phyloP scores from a whole-genome alignment of 2,888 invertebrate genomes.

The Gordius sp. region DNA sequence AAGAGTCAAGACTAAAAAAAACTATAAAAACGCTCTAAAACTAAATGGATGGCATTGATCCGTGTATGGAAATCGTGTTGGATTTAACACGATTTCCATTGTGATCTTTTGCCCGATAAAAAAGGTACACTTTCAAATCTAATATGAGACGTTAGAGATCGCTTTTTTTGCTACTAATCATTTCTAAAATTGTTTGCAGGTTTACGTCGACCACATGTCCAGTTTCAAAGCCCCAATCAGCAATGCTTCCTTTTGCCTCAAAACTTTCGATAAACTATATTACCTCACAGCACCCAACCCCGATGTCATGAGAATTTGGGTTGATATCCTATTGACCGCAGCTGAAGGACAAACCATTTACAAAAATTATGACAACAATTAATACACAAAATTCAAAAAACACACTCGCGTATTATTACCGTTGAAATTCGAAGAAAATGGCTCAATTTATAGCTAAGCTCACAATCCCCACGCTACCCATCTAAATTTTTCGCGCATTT shows the following conservation, averaged over 20 bases:
- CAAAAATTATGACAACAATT: too few relatives aligned
- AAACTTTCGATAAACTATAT: conserved; percentile 9
- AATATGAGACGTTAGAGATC: neutral
- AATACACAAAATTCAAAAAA: too few relatives aligned
- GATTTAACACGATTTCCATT: too few relatives aligned
- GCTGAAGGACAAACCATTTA: neutral
- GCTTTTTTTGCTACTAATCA: neutral
- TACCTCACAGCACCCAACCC: neutral
- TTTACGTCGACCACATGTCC: neutral
- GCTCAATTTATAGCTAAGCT: too few relatives aligned
- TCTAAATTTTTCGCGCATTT: too few relatives aligned
- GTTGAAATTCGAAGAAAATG: too few relatives aligned
- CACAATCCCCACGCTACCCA: too few relatives aligned
- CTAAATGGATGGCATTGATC: too few relatives aligned
- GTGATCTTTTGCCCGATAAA: neutral
- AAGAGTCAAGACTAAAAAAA: too few relatives aligned
- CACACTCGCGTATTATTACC: too few relatives aligned
- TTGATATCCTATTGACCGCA: neutral
- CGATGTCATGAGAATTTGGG: neutral
- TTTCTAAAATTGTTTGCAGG: conserved; percentile 1
- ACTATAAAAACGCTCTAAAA: too few relatives aligned
- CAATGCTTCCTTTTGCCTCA: conserved; percentile 1
- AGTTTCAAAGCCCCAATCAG: neutral
- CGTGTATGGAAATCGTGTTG: too few relatives aligned
- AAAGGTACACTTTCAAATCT: neutral